Conservation (phyloP, 2,888 invertebrate species). For the Eupeodes luniger region DNA sequence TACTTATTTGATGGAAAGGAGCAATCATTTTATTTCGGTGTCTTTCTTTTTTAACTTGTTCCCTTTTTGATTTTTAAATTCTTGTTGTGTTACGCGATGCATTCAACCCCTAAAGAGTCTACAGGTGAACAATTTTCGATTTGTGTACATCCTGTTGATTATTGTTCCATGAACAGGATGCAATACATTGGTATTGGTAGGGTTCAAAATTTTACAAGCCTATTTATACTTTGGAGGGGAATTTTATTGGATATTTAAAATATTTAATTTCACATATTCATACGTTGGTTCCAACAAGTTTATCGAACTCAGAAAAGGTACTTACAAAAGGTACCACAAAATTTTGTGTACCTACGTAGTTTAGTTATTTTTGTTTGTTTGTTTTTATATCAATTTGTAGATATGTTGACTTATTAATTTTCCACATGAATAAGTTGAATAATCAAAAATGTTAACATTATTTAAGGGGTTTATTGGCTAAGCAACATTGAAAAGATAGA, state of each 20-base stretch:
- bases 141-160: conserved; percentile 65
- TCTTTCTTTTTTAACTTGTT: neutral
- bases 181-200: conserved; percentile 30
- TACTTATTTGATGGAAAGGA: neutral
- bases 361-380: neutral
- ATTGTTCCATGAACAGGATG: conserved; percentile 73
- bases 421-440: conserved; percentile 64
- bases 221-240: conserved; percentile 7
- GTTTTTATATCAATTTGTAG: conserved; percentile 13
- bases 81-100: conserved; percentile 6
- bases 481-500: conserved; percentile 19
- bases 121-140: conserved; percentile 58
- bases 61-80: conserved; percentile 52
- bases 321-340: neutral
- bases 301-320: conserved; percentile 30
- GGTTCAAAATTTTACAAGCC: conserved; percentile 27
- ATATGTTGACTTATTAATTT: conserved; percentile 65
- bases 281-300: conserved; percentile 49
- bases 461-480: conserved; percentile 21
- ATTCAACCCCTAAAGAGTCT: neutral
- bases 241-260: neutral
- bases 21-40: neutral
- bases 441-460: conserved; percentile 46
- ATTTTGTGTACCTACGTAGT: neutral
- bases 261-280: neutral